A percentile compares a stretch with the other conserved stretches of the same genome.
phyloP scores from a whole-genome alignment of 2,797 vertebrate genomes.

The Hoplostethus mediterraneus region DNA sequence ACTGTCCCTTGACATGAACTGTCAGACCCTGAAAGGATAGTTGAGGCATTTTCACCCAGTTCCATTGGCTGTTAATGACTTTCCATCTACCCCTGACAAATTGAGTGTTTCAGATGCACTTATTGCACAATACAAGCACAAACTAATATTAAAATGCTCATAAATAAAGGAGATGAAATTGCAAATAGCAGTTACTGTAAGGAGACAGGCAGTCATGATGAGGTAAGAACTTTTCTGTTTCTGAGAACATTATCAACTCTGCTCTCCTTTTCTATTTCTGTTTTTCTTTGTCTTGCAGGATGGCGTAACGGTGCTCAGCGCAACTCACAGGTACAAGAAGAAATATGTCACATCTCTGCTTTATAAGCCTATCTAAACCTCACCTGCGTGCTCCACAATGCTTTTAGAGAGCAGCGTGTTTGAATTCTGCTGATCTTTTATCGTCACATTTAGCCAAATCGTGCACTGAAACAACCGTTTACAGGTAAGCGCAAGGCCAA shows the following conservation, averaged over 20 bases:
- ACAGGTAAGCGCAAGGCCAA: conserved; percentile 52
- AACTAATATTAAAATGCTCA: too few species aligned
- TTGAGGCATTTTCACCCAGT: too few species aligned
- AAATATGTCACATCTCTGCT: conserved; percentile 98
- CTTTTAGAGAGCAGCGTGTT: conserved; percentile 60
- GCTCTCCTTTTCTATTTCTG: neutral
- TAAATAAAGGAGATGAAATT: too few species aligned
- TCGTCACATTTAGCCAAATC: conserved; percentile 63
- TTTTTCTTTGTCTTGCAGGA: conserved; percentile 81
- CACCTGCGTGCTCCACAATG: conserved; percentile 3
- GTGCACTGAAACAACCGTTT: conserved; percentile 72
- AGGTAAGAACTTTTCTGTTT: too few species aligned
- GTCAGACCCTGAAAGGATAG: neutral
- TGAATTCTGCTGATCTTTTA: conserved; percentile 44
- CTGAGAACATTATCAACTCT: too few species aligned
- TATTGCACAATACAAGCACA: too few species aligned
- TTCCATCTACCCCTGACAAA: too few species aligned
- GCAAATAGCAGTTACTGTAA: too few species aligned
- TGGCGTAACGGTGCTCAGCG: conserved; percentile 97
- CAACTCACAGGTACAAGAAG: conserved; percentile 98
- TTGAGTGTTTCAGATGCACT: too few species aligned
- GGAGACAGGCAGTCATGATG: too few species aligned
- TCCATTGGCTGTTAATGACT: too few species aligned
- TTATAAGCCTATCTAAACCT: conserved; percentile 94
- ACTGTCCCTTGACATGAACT: neutral